phyloP scores from a whole-genome alignment of 2,797 vertebrate species.

The Micropoecilia bifurca region DNA sequence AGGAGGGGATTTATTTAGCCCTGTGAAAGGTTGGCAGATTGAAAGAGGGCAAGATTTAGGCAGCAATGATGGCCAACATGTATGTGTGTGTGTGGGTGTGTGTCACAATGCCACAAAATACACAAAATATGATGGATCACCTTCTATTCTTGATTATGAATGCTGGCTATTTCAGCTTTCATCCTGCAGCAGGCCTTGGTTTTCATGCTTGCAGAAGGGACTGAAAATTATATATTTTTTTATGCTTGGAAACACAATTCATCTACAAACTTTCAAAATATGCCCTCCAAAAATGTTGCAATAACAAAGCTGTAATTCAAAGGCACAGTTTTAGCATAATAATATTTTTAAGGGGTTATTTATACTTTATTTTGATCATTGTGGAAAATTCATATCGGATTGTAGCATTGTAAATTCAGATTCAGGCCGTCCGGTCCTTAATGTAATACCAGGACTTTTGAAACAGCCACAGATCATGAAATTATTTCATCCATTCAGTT shows the following conservation, averaged over 20 bases:
- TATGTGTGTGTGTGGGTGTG: constrained; percentile 6
- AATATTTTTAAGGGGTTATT: neutral
- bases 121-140: constrained; percentile 15
- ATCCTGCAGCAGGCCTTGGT: constrained; percentile 40
- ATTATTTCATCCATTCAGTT: neutral
- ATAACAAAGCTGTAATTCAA: neutral
- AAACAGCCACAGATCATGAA: neutral
- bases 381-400: neutral
- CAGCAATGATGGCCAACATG: constrained; percentile 10
- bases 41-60: constrained; percentile 34
- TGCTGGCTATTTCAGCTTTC: constrained; percentile 14
- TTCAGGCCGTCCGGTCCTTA: neutral
- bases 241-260: constrained; percentile 6
- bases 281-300: neutral
- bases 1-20: constrained; percentile 35
- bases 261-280: constrained; percentile 15
- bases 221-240: constrained; percentile 19
- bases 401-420: neutral
- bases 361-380: neutral
- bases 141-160: constrained; percentile 25
- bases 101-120: constrained; percentile 23
- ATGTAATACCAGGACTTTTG: neutral
- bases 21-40: constrained; percentile 50
- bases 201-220: constrained; percentile 25
- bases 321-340: neutral